Conservation (phyloP, 2,797 vertebrate genomes). For the Arrhamphus sclerolepis region DNA sequence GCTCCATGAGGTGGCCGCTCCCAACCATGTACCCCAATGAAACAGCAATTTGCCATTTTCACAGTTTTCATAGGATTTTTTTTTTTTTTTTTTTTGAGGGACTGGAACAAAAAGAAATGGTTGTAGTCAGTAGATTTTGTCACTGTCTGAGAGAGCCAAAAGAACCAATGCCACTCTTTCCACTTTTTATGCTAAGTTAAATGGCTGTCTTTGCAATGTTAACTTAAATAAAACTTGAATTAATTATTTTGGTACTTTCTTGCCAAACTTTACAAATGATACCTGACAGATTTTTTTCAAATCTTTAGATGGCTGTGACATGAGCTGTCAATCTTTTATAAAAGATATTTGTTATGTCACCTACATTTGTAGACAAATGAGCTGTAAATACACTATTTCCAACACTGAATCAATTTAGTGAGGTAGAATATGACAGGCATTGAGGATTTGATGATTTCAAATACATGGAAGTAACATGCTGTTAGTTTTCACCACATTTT, state of each 20-base stretch:
- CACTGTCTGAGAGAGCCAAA: background rate
- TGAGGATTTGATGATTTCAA: too few species aligned
- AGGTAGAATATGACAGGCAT: too few species aligned
- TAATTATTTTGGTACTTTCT: background rate
- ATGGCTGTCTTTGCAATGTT: background rate
- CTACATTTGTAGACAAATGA: too few species aligned
- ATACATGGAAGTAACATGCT: too few species aligned
- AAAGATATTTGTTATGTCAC: too few species aligned
- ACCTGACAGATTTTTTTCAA: too few species aligned
- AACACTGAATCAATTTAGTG: too few species aligned
- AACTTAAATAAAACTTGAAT: background rate
- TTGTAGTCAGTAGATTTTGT: background rate
- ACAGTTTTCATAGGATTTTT: conserved; percentile 8
- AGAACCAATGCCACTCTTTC: background rate
- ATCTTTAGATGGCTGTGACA: too few species aligned
- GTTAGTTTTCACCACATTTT: background rate
- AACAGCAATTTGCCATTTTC: conserved; percentile 15
- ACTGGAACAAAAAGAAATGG: background rate
- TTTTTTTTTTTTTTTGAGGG: background rate
- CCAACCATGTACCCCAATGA: conserved; percentile 27
- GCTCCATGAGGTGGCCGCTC: conserved; percentile 19
- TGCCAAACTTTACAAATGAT: too few species aligned
- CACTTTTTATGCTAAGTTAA: background rate
- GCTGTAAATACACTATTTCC: too few species aligned
- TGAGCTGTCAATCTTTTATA: too few species aligned